Evolutionary conservation across 2,797 vertebrate genomes (phyloP).

Genomic region (Galagoides demidoff): DNA sequence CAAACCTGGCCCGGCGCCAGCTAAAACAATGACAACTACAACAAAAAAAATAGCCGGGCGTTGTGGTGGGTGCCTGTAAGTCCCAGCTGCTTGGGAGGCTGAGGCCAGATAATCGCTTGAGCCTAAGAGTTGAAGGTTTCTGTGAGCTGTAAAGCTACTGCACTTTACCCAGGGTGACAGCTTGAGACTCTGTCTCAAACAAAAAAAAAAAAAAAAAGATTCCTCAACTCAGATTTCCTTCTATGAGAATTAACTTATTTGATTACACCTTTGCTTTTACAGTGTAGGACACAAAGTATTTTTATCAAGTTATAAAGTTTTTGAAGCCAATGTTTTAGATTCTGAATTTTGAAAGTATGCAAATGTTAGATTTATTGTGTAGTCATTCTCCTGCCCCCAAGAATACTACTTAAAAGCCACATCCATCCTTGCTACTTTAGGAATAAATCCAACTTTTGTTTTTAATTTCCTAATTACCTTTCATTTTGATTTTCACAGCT

Average conservation of each 20-base stretch:
- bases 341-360: not conserved
- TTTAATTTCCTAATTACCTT: constrained; percentile 88
- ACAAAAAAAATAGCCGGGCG: no score
- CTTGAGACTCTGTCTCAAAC: no score
- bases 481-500: constrained; percentile 94
- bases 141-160: no score
- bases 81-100: no score
- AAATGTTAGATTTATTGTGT: not conserved
- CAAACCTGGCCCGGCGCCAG: no score
- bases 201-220: not conserved
- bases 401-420: not conserved
- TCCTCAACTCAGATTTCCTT: not conserved
- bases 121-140: no score
- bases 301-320: not conserved
- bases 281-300: not conserved
- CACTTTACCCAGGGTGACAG: no score
- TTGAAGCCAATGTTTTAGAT: not conserved
- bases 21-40: no score
- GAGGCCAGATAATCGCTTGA: no score
- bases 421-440: not conserved
- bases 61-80: no score
- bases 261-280: not conserved
- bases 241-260: not conserved
- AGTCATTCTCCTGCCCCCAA: not conserved
- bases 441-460: not conserved